A percentile compares a stretch with the other conserved stretches of the same genome.
phyloP scores from a whole-genome alignment of 2,113 vertebrate species.

The Poicephalus gulielmi region DNA sequence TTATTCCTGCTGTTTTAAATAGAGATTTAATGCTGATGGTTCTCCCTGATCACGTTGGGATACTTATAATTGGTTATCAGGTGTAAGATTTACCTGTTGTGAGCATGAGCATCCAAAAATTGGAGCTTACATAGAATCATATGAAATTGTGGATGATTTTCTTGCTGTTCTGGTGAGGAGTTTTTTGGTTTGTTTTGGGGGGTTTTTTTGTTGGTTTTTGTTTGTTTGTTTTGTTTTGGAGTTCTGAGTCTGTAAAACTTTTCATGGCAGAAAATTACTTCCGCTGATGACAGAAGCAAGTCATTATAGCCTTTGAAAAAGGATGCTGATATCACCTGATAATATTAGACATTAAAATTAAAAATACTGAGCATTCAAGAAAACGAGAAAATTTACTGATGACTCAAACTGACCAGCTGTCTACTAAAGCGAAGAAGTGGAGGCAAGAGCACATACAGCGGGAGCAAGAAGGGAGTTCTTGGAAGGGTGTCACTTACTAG shows the following conservation, averaged over 20 bases:
- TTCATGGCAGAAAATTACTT: neutral
- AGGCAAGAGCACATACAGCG: neutral
- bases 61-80: neutral
- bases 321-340: neutral
- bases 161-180: neutral
- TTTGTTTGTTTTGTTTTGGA: neutral
- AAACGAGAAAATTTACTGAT: neutral
- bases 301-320: neutral
- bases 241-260: neutral
- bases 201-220: too few species aligned
- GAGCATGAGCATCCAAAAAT: neutral
- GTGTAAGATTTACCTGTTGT: neutral
- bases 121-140: neutral
- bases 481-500: neutral
- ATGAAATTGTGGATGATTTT: neutral
- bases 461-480: neutral
- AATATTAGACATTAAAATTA: neutral
- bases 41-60: neutral
- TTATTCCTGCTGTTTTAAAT: neutral
- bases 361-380: neutral
- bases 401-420: neutral
- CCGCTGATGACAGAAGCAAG: neutral
- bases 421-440: neutral
- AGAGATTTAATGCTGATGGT: neutral
- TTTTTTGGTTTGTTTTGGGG: too few species aligned